Evolutionary conservation across 2,113 vertebrate genomes (phyloP).

Genomic region (Seriola aureovittata): DNA sequence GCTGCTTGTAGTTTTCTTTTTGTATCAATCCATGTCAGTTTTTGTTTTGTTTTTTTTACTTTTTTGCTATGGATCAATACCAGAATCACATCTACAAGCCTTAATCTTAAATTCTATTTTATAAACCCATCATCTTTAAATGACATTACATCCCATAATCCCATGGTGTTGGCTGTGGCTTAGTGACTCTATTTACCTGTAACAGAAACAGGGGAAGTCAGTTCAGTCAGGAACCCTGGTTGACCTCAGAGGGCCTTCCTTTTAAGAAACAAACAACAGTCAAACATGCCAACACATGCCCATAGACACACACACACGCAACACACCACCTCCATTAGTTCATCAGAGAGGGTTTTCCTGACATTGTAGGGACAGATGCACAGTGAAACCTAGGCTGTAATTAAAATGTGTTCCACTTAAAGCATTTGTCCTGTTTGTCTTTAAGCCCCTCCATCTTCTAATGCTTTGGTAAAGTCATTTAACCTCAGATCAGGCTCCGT

Average conservation of each 20-base stretch:
- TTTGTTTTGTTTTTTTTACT: background rate
- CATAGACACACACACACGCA: background rate
- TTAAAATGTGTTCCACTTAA: constrained; percentile 63
- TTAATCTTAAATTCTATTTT: constrained; percentile 18
- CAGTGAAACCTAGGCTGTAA: constrained; percentile 67
- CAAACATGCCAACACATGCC: constrained; percentile 33
- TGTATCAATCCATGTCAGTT: background rate
- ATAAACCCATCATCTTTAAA: background rate
- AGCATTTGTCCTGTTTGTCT: constrained; percentile 46
- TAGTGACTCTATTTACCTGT: constrained; percentile 16
- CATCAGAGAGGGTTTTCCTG: constrained; percentile 33
- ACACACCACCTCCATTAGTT: constrained; percentile 5
- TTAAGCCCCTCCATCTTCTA: constrained; percentile 61
- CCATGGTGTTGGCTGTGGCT: background rate
- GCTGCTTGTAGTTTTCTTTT: constrained; percentile 27
- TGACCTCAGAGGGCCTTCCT: constrained; percentile 48
- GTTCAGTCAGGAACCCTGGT: constrained; percentile 1
- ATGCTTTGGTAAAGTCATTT: constrained; percentile 67
- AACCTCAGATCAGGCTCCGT: constrained; percentile 63
- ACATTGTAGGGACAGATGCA: constrained; percentile 49
- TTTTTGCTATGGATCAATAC: background rate
- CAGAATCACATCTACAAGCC: background rate
- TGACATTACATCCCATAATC: background rate
- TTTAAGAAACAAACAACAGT: constrained; percentile 49
- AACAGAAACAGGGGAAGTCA: constrained; percentile 7